These are phyloP conservation scores for Bugulina stolonifera DNA, from an alignment of 2,888 invertebrate species.

Conservation along the genomic window DNA sequence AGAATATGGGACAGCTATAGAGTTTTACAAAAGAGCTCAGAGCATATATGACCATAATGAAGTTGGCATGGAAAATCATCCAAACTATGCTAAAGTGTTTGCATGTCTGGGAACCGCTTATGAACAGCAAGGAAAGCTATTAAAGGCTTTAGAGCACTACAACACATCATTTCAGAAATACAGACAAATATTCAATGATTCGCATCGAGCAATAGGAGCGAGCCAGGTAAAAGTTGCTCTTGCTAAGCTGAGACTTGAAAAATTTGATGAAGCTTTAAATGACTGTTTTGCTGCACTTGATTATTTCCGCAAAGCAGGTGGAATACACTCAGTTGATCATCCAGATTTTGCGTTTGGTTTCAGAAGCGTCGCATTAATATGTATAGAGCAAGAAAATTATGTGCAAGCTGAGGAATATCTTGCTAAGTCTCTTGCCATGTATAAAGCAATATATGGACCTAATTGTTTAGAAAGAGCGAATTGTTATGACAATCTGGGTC, in stretches of 20 bases:
- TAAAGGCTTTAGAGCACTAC: not conserved
- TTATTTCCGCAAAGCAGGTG: not conserved
- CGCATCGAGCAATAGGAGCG: not conserved
- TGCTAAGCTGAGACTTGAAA: not conserved
- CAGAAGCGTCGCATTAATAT: not conserved
- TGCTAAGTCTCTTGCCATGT: not conserved
- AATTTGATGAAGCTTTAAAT: not conserved
- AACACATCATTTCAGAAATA: not conserved
- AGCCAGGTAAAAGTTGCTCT: not conserved
- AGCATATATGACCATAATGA: not conserved
- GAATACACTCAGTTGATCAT: not conserved
- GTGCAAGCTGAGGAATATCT: not conserved
- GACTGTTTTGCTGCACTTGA: not conserved
- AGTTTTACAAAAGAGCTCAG: not conserved
- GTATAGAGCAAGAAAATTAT: not conserved
- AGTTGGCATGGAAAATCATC: not conserved
- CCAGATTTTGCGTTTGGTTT: not conserved
- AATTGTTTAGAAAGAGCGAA: not conserved
- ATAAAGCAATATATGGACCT: not conserved
- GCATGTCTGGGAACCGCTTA: not conserved
- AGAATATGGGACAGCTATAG: not conserved
- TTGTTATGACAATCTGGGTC: not conserved
- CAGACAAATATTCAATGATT: not conserved
- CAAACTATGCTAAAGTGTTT: not conserved
- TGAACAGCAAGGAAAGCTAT: not conserved